Conservation (phyloP, 2,797 vertebrate species). For the Psittacula derbiana region DNA sequence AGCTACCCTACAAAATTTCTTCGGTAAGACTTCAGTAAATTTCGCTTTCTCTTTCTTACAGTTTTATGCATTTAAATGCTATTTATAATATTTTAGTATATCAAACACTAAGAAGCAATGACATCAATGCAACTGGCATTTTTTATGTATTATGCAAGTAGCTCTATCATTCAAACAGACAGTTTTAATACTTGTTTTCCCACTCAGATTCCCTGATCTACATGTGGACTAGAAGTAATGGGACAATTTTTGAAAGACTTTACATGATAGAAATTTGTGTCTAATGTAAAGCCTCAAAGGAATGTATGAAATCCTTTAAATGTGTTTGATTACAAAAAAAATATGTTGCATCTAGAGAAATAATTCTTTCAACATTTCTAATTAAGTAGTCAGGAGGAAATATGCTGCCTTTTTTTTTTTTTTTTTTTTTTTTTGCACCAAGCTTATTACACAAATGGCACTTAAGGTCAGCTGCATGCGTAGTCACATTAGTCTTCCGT, state of each 20-base stretch:
- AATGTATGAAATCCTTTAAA: not conserved
- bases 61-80: not conserved
- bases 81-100: not conserved
- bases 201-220: not conserved
- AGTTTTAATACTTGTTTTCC: not conserved
- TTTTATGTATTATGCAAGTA: not conserved
- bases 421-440: not conserved
- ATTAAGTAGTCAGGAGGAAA: constrained; percentile 1
- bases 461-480: not conserved
- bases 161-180: not conserved
- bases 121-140: not conserved
- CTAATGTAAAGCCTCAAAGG: not conserved
- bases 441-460: not conserved
- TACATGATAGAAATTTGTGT: not conserved
- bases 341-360: not conserved
- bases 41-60: not conserved
- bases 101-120: not conserved
- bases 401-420: not conserved
- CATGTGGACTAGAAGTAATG: not conserved
- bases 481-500: not conserved
- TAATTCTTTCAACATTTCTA: not conserved
- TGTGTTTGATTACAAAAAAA: not conserved
- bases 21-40: not conserved
- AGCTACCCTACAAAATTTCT: not conserved
- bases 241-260: not conserved